Evolutionary conservation across 2,797 vertebrate species (phyloP).

Genomic region (Lepilemur septentrionalis): DNA sequence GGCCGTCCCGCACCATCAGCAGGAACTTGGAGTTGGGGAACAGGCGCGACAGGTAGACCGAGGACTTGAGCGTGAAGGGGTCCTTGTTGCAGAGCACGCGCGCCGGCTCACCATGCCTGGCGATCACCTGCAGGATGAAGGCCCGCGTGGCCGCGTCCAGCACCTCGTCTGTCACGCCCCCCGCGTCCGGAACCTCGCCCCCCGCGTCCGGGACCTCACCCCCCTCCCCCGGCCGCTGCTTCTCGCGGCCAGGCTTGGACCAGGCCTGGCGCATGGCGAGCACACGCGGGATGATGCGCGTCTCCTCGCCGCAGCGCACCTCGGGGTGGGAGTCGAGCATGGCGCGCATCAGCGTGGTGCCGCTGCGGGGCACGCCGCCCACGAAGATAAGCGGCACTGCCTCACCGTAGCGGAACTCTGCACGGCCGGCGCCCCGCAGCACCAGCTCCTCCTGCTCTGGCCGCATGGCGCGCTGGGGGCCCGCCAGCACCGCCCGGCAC

Average conservation of each 20-base stretch:
- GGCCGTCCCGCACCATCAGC: constrained; percentile 91
- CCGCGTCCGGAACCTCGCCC: background rate
- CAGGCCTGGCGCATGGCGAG: constrained; percentile 90
- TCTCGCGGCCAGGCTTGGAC: constrained; percentile 86
- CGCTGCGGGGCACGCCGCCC: constrained; percentile 90
- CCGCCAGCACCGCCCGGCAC: constrained; percentile 83
- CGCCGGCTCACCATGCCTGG: constrained; percentile 91
- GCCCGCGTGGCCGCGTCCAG: constrained; percentile 90
- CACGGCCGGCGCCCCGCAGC: constrained; percentile 83
- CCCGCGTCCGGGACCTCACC: constrained; percentile 80
- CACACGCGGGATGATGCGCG: constrained; percentile 90
- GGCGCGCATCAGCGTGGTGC: constrained; percentile 91
- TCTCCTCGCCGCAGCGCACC: constrained; percentile 92
- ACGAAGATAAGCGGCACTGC: constrained; percentile 90
- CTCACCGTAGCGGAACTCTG: constrained; percentile 88
- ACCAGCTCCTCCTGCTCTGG: constrained; percentile 87
- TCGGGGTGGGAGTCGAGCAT: constrained; percentile 92
- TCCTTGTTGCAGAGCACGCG: constrained; percentile 92
- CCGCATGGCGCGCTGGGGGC: constrained; percentile 80
- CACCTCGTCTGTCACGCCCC: constrained; percentile 87
- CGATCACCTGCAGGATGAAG: constrained; percentile 91
- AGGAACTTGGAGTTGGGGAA: constrained; percentile 91
- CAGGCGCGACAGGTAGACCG: constrained; percentile 85
- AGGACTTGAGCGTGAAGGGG: constrained; percentile 91
- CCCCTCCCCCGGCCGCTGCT: constrained; percentile 78